Percentiles rank a stretch among this genome's conserved stretches.
These are phyloP conservation scores for Heliconius sara DNA, from an alignment of 2,888 invertebrate species.

Conservation along the genomic window DNA sequence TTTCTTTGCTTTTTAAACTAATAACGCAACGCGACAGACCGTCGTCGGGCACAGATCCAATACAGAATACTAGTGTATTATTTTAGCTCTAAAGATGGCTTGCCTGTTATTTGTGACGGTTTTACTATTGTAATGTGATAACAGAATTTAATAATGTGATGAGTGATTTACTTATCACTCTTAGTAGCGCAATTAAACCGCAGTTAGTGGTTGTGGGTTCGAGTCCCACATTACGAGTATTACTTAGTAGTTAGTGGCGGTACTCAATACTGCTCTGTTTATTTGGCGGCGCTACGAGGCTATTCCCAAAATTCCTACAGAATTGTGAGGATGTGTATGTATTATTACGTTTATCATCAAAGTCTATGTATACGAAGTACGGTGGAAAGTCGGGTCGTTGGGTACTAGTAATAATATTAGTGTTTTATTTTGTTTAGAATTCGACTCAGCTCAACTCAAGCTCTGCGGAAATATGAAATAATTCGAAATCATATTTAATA, in stretches of 20 bases:
- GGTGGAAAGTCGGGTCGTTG: too few relatives aligned
- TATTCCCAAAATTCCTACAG: too few relatives aligned
- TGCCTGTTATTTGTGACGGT: constrained; percentile 13
- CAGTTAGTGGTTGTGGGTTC: neutral
- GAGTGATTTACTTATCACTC: neutral
- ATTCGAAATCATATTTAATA: too few relatives aligned
- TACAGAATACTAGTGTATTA: constrained; percentile 36
- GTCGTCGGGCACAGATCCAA: constrained; percentile 39
- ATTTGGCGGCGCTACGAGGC: too few relatives aligned
- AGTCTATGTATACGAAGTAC: too few relatives aligned
- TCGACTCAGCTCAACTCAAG: too few relatives aligned
- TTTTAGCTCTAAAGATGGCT: constrained; percentile 24
- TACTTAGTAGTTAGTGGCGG: neutral
- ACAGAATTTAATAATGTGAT: neutral
- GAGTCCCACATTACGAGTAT: neutral
- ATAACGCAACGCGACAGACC: constrained; percentile 32
- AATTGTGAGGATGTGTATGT: too few relatives aligned
- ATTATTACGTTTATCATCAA: too few relatives aligned
- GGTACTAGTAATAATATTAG: too few relatives aligned
- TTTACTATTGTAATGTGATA: neutral
- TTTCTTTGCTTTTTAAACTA: constrained; percentile 30
- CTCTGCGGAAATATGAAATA: too few relatives aligned
- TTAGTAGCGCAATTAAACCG: neutral
- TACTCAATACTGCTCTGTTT: too few relatives aligned
- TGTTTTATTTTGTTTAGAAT: too few relatives aligned